Conservation (phyloP, 2,888 invertebrate genomes). For the Aelia acuminata region DNA sequence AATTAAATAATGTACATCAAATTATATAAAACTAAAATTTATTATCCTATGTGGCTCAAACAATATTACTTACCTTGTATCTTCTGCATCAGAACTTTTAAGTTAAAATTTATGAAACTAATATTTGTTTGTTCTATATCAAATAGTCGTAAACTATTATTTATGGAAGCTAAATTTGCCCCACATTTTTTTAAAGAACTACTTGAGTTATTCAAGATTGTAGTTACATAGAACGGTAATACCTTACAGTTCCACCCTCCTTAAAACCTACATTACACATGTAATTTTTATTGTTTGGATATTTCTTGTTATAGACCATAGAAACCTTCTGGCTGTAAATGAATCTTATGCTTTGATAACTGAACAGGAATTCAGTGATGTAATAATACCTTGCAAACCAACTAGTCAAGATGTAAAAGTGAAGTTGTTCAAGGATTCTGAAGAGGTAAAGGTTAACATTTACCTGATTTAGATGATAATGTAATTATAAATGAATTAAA, state of each 20-base stretch:
- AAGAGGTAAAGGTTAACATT: slow-evolving; percentile 60
- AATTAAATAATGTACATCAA: no score
- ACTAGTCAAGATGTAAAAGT: slow-evolving; percentile 75
- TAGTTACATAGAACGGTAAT: no score
- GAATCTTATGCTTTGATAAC: slow-evolving; percentile 68
- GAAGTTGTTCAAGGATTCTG: slow-evolving; percentile 61
- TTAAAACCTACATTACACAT: not conserved
- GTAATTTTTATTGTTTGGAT: not conserved
- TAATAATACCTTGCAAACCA: slow-evolving; percentile 76
- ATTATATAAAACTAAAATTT: no score
- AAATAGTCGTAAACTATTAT: no score
- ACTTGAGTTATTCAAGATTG: no score
- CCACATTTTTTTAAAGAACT: no score
- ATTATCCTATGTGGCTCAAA: no score
- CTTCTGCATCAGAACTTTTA: no score
- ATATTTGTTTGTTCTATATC: no score
- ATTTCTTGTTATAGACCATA: not conserved
- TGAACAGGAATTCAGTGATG: slow-evolving; percentile 69
- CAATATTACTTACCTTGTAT: no score
- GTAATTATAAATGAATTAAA: not conserved
- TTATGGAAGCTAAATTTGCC: no score
- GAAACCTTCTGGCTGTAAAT: slow-evolving; percentile 70
- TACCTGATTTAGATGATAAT: not conserved
- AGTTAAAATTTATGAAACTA: no score
- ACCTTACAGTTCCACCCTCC: not conserved